A percentile compares a stretch with the other conserved stretches of the same genome.
Conservation (phyloP, 2,888 invertebrate genomes). For the Eupeodes latifasciatus region DNA sequence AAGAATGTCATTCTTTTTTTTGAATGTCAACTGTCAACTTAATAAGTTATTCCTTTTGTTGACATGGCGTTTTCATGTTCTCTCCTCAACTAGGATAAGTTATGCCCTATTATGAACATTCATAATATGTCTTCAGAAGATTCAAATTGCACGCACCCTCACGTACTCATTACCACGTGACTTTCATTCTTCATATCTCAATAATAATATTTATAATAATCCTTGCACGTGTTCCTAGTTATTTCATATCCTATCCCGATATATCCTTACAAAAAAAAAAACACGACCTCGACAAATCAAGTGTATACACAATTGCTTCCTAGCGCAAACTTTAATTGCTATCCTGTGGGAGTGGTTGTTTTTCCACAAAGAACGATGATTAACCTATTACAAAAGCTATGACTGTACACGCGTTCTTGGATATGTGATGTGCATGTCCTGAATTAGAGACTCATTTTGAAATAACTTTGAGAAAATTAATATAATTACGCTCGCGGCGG, state of each 20-base stretch:
- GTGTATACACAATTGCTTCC: slow-evolving; percentile 61
- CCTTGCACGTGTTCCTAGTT: slow-evolving; percentile 35
- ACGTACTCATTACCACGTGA: slow-evolving; percentile 10
- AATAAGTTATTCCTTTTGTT: neutral
- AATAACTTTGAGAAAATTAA: slow-evolving; percentile 63
- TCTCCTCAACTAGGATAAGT: too few relatives aligned
- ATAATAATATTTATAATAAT: too few relatives aligned
- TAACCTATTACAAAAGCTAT: slow-evolving; percentile 40
- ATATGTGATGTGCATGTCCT: slow-evolving; percentile 48
- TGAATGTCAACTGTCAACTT: slow-evolving; percentile 1
- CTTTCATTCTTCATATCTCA: slow-evolving; percentile 44
- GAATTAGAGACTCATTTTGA: slow-evolving; percentile 46
- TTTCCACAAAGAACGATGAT: slow-evolving; percentile 41
- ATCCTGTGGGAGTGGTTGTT: slow-evolving; percentile 63
- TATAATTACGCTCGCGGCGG: slow-evolving; percentile 53
- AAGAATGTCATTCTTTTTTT: neutral
- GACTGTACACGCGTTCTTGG: neutral
- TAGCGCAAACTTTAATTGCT: slow-evolving; percentile 59
- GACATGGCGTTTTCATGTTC: too few relatives aligned
- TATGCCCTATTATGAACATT: too few relatives aligned
- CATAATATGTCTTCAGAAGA: neutral
- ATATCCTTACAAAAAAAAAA: neutral
- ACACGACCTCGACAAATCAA: slow-evolving; percentile 75
- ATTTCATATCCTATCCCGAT: slow-evolving; percentile 14
- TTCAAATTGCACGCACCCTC: slow-evolving; percentile 1